These are phyloP conservation scores for Microcebus tavaratra DNA, from an alignment of 2,113 vertebrate genomes.

Conservation along the genomic window DNA sequence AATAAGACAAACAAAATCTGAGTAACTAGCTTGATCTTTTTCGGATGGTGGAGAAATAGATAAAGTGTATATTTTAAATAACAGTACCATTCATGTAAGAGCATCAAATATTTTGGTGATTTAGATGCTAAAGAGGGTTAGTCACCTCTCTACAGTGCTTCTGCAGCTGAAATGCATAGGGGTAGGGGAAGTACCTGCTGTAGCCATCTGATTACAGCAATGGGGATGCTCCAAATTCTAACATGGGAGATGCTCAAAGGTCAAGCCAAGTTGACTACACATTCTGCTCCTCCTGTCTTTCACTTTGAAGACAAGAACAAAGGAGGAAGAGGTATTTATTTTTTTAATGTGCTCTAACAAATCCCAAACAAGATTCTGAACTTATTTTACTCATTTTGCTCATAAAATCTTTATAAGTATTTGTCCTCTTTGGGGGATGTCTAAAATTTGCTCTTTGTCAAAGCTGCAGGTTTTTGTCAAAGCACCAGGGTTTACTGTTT, in stretches of 20 bases:
- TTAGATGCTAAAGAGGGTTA: not conserved
- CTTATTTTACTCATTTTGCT: not conserved
- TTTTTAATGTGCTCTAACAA: not conserved
- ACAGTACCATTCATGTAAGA: not conserved
- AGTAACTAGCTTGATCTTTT: not conserved
- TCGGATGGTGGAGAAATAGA: not conserved
- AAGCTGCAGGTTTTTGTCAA: not conserved
- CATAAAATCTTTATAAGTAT: not conserved
- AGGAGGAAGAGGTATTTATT: not conserved
- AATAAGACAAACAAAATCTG: conserved; percentile 2
- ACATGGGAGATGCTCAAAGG: not conserved
- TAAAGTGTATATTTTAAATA: not conserved
- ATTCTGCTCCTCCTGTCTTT: not conserved
- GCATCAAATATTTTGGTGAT: not conserved
- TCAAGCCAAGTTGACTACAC: not conserved
- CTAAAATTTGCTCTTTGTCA: not conserved
- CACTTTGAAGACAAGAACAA: not conserved
- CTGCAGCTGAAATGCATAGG: not conserved
- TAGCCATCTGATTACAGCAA: not conserved
- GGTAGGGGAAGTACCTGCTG: not conserved
- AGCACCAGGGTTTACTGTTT: not conserved
- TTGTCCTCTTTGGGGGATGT: not conserved
- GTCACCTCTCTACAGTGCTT: not conserved
- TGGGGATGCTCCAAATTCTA: not conserved
- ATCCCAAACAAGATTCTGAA: conserved; percentile 30